Evolutionary conservation across 2,888 invertebrate genomes (phyloP), one percentile per base, ranked within the genome.

Genomic region (Malthinus flaveolus): DNA sequence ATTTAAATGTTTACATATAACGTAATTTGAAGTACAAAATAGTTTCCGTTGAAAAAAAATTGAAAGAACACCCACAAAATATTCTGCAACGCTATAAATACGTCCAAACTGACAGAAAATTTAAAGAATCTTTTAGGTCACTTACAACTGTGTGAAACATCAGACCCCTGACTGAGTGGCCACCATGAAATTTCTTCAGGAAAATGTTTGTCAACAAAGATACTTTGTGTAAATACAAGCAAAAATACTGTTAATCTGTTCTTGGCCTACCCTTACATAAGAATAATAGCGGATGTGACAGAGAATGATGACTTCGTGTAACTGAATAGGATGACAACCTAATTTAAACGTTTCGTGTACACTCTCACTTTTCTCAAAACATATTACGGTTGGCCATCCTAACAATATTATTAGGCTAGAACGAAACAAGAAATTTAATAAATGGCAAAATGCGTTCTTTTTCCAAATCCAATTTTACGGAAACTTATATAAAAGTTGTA

Each of bases 201-300:
- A 76, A 74, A 76, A 77, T 77, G 77, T 78, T 78, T 77, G 76
- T 75, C 76, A 77, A 78, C 78, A 78, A 71, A 76, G 73, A 73
- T 75, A 72, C 71, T 70, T 70, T 71, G 72, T 76, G 76, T 77
- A 76, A 77, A 77, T 77, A 76, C 75, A 71, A 68, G 66, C 65
- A 74, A 71, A 61, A 73, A 73, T 70, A 67, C 68, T 73, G 71
- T 70, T 69, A 65, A 68, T 62, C 64, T 64, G 58, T 58, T 62
- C 56, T 64, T 57, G 59, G 65, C 62, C 66, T 61, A 66, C 56
- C 63, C 64, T 66, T 61, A 54, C 65, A 66, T 62, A 70, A 69
- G 70, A 70, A 73, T 73, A 74, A 75, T 73, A 68, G 72, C 68
- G 64, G 64, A 69, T 68, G 66, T 72, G 76, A 76, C 76, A 75